Percentiles rank a stretch among this genome's conserved stretches.
Evolutionary conservation across 1,140 invertebrate species (phyloP).

Genomic region (Polyergus mexicanus): DNA sequence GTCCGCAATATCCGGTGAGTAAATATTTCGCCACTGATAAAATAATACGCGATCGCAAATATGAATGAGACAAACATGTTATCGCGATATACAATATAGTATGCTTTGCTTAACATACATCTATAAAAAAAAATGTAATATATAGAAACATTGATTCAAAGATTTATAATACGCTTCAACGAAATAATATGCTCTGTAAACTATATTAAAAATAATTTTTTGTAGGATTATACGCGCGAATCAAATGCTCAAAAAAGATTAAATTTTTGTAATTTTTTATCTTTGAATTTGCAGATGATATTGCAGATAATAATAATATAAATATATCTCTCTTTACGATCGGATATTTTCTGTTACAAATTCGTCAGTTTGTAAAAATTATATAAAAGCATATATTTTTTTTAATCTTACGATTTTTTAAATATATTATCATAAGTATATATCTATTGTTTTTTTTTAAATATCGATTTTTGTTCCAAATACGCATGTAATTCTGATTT

Average conservation of each 20-base stretch:
- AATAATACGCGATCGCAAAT: slow-evolving; percentile 37
- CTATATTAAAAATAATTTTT: slow-evolving; percentile 7
- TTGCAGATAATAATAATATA: background rate
- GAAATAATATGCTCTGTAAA: background rate
- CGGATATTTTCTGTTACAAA: background rate
- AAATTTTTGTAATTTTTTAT: background rate
- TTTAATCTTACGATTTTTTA: background rate
- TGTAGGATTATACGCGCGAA: background rate
- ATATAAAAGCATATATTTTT: background rate
- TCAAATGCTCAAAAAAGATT: background rate
- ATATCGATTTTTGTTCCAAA: background rate
- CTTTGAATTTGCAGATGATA: background rate
- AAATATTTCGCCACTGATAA: slow-evolving; percentile 37
- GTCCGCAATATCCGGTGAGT: slow-evolving; percentile 65
- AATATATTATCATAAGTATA: background rate
- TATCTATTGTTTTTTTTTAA: background rate
- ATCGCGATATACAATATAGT: background rate
- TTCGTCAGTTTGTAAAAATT: background rate
- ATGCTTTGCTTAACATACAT: background rate
- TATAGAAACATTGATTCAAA: background rate
- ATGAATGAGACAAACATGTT: slow-evolving; percentile 26
- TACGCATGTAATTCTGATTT: background rate
- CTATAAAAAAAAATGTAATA: background rate
- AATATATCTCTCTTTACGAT: background rate
- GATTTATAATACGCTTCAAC: background rate